Evolutionary conservation across 2,888 invertebrate species (phyloP).

Genomic region (Nephrocerus scutellatus): DNA sequence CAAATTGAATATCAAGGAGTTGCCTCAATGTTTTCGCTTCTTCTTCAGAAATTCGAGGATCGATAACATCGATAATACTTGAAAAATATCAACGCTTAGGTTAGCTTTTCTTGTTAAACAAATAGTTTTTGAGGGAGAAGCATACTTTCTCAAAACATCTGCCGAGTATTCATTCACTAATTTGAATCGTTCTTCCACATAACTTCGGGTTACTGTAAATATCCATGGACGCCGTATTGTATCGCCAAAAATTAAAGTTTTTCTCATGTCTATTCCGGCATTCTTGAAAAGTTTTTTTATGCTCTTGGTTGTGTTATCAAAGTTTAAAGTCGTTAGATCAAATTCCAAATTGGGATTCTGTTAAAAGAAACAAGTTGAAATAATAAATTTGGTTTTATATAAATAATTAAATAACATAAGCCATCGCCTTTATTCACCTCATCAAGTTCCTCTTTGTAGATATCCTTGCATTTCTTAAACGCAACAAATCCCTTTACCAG

Average conservation of each 20-base stretch:
- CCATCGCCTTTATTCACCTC: conserved; percentile 25
- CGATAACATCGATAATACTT: conserved; percentile 35
- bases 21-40: conserved; percentile 24
- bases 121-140: too few species aligned
- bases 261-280: conserved; percentile 31
- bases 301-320: conserved; percentile 29
- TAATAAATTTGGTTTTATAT: background rate
- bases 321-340: conserved; percentile 32
- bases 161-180: conserved; percentile 31
- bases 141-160: conserved; percentile 36
- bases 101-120: too few species aligned
- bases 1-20: conserved; percentile 26
- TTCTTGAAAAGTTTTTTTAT: conserved; percentile 31
- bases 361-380: conserved; percentile 1
- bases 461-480: conserved; percentile 37
- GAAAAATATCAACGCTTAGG: too few species aligned
- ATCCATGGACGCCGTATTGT: conserved; percentile 34
- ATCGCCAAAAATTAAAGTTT: conserved; percentile 39
- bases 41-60: conserved; percentile 27
- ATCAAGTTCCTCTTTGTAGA: conserved; percentile 37
- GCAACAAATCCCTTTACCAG: conserved; percentile 36
- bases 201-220: conserved; percentile 35
- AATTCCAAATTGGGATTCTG: conserved; percentile 31
- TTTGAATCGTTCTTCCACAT: conserved; percentile 30
- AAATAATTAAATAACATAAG: background rate